These are phyloP conservation scores for Alfaro cultratus DNA, from an alignment of 2,797 vertebrate species.

Conservation along the genomic window DNA sequence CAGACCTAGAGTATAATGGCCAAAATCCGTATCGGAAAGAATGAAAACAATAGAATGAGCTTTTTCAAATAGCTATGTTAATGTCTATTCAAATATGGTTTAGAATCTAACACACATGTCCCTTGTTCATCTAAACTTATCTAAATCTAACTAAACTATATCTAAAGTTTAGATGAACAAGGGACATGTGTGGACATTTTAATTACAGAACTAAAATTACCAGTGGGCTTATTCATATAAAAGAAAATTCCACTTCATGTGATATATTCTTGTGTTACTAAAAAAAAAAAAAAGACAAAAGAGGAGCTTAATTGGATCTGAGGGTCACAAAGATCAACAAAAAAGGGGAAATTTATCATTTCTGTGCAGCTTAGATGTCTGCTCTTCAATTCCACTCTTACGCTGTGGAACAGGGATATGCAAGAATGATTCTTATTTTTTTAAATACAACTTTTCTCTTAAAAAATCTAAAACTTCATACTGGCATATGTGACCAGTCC, in stretches of 20 bases:
- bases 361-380: not conserved
- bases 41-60: not conserved
- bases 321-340: not conserved
- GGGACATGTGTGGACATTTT: not conserved
- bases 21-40: not conserved
- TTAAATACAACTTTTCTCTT: conserved; percentile 1
- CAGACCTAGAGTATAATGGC: not conserved
- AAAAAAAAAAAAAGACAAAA: not conserved
- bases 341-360: not conserved
- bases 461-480: not conserved
- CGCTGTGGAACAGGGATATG: not conserved
- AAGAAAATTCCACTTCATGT: not conserved
- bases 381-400: not conserved
- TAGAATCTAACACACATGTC: too few species aligned
- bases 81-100: not conserved
- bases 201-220: not conserved
- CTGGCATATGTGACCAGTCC: not conserved
- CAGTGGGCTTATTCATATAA: not conserved
- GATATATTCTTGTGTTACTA: not conserved
- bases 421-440: not conserved
- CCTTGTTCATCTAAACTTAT: too few species aligned
- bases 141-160: too few species aligned
- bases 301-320: not conserved
- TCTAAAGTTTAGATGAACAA: not conserved
- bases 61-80: not conserved